Evolutionary conservation across 2,888 invertebrate species (phyloP), one percentile per base, ranked within the genome.

Genomic region (Hydroisotoma schaefferi): DNA sequence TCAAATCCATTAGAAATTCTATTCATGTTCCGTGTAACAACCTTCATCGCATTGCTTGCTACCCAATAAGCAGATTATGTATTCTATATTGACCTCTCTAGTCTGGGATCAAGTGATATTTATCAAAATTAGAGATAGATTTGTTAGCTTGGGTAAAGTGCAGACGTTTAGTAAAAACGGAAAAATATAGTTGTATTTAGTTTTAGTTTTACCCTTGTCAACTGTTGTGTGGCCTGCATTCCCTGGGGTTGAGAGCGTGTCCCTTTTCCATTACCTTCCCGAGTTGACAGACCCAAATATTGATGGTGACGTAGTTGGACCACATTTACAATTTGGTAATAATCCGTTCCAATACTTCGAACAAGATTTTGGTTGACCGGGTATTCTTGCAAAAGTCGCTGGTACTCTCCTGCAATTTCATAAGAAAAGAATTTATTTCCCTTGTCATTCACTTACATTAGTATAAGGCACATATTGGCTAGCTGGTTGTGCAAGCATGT

Each of bases 251-350:
- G 71, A 40, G 71, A 68, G 20, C 71, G 56, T 20, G 68, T 68
- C 44, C 68, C 70, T 55, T 72, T 72, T 38, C 63, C 61, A 3
- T 65, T 69, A 25, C 68, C 63, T 49, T 68, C 70, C 29, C 69
- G 29, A 1, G 70, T 70, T n/a, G 68, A 68, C 33, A 70, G 57
- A 1, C 66, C 93, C 88, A 93, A 89, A 82, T 92, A 92, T 81
- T 92, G 90, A 85, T 93, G 92, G 80, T 93, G 91, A 68, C 92
- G 86, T 78, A 92, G 82, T 83, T 93, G 93, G 74, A 92, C 91
- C 72, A 93, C 93, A 81, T 92, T 93, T 33, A 63, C 63, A 8
- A 63, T 59, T 52, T 93, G 92, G 81, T 92, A 93, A 80, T 87
- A 91, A 79, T 91, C 88, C 68, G 88, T 86, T 74, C 91, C 91